phyloP scores from a whole-genome alignment of 2,888 invertebrate genomes.

The Tribolium freemani region DNA sequence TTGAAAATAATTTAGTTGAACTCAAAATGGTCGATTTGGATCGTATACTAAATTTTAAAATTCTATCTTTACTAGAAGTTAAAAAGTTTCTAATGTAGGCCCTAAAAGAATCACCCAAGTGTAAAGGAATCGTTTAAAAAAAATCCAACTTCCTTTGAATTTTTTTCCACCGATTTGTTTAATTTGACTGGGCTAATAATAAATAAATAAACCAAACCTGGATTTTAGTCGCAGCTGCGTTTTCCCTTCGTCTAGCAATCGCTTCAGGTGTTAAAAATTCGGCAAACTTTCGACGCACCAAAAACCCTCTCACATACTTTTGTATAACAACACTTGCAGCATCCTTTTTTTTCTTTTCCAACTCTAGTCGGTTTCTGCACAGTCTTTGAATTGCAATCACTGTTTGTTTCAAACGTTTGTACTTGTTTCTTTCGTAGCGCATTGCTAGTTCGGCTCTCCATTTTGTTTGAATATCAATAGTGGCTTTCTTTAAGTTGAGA shows the following conservation, averaged over 20 bases:
- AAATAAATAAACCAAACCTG: too few relatives aligned
- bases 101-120: too few relatives aligned
- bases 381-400: conserved; percentile 66
- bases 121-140: too few relatives aligned
- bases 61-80: too few relatives aligned
- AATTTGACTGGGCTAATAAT: too few relatives aligned
- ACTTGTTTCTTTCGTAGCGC: conserved; percentile 48
- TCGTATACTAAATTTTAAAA: too few relatives aligned
- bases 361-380: background rate
- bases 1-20: too few relatives aligned
- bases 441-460: conserved; percentile 50
- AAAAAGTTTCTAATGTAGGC: too few relatives aligned
- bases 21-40: too few relatives aligned
- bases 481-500: background rate
- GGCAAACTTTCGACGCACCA: conserved; percentile 55
- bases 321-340: conserved; percentile 65
- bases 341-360: background rate
- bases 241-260: conserved; percentile 65
- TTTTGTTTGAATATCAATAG: conserved; percentile 54
- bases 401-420: conserved; percentile 49
- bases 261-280: conserved; percentile 54
- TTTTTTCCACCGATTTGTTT: too few relatives aligned
- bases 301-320: conserved; percentile 54
- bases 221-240: conserved; percentile 74
- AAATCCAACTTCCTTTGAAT: too few relatives aligned